phyloP scores from a whole-genome alignment of 2,113 vertebrate genomes.

The Mobula hypostoma region DNA sequence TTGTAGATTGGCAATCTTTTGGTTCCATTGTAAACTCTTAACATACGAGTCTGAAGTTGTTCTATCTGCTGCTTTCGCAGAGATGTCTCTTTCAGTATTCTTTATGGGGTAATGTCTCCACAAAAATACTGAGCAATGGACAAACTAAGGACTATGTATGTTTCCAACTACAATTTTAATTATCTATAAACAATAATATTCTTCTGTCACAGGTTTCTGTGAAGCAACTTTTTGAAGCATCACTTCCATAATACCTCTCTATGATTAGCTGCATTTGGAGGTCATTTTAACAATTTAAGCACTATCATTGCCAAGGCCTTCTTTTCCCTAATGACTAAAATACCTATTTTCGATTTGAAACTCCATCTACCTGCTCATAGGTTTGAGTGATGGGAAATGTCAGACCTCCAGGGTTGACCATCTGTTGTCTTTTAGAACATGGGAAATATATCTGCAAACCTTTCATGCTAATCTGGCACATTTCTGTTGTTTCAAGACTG shows the following conservation, averaged over 20 bases:
- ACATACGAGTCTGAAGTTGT: background rate
- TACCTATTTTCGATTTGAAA: background rate
- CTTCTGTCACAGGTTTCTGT: background rate
- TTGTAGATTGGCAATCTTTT: too few species aligned
- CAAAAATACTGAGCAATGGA: background rate
- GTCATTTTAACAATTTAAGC: background rate
- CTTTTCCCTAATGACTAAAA: background rate
- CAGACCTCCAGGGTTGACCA: slow-evolving; percentile 2
- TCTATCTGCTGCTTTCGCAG: background rate
- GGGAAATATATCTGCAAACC: background rate
- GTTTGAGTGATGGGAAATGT: background rate
- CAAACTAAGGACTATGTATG: background rate
- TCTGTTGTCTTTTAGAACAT: slow-evolving; percentile 3
- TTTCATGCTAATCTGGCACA: background rate
- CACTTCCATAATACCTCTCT: background rate
- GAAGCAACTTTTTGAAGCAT: background rate
- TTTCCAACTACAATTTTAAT: background rate
- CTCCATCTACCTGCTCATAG: background rate
- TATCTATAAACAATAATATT: background rate
- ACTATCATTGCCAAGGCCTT: background rate
- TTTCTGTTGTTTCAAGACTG: slow-evolving; percentile 28
- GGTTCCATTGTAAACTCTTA: background rate
- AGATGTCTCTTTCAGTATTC: background rate
- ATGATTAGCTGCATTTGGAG: background rate
- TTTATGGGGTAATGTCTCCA: background rate